Conservation (phyloP, 2,888 invertebrate species). For the Julus scandinavius region DNA sequence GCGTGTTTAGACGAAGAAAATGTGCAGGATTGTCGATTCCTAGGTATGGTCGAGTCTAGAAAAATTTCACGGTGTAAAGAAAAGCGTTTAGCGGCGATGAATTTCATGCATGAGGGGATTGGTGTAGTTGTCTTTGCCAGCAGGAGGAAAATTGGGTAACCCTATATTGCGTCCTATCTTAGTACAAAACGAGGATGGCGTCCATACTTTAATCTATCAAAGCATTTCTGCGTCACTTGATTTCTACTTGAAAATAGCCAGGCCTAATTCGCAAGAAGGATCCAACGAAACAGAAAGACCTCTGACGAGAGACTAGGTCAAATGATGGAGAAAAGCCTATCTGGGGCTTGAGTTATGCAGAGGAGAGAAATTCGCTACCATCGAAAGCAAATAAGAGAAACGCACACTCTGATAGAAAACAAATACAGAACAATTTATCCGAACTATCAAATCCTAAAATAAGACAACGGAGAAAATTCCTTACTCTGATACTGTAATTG, state of each 20-base stretch:
- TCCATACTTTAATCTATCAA: slow-evolving; percentile 32
- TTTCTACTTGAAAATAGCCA: slow-evolving; percentile 31
- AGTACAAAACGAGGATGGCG: slow-evolving; percentile 13
- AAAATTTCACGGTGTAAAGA: slow-evolving; percentile 35
- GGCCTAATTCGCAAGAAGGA: slow-evolving; percentile 21
- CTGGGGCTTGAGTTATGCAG: slow-evolving; percentile 5
- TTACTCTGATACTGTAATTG: not conserved
- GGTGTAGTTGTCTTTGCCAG: slow-evolving; percentile 39
- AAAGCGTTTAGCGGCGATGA: slow-evolving; percentile 34
- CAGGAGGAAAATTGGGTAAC: slow-evolving; percentile 10
- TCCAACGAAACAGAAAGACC: slow-evolving; percentile 20
- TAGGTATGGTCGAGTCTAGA: slow-evolving; percentile 1
- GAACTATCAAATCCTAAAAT: slow-evolving; percentile 9
- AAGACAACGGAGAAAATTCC: not conserved
- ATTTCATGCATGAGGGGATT: slow-evolving; percentile 30
- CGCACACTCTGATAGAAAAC: not conserved
- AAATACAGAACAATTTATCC: slow-evolving; percentile 22
- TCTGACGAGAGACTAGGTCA: slow-evolving; percentile 38
- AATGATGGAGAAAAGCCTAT: slow-evolving; percentile 37
- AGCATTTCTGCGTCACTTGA: slow-evolving; percentile 39
- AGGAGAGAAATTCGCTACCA: not conserved
- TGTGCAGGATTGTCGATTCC: not conserved
- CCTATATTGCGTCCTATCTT: not conserved
- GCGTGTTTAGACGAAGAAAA: not conserved
- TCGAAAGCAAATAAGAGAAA: not conserved